These are phyloP conservation scores for Narcine bancroftii DNA, from an alignment of 2,113 vertebrate genomes.

Conservation along the genomic window DNA sequence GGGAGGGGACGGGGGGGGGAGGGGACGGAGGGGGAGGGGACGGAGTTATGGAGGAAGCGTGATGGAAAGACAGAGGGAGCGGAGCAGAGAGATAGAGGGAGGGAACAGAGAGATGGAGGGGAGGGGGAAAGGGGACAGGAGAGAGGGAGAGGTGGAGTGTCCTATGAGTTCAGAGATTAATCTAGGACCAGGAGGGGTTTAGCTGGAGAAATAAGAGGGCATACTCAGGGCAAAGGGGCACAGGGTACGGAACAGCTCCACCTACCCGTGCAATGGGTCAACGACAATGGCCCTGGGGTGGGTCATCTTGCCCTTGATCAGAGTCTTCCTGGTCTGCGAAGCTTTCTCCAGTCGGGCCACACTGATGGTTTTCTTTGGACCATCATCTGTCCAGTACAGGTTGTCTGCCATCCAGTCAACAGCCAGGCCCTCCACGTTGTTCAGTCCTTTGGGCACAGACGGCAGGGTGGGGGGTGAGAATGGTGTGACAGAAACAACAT, in stretches of 20 bases:
- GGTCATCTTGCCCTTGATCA: conserved; percentile 92
- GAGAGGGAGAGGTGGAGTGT: neutral
- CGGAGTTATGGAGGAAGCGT: too few species aligned
- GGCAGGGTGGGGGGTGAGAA: too few species aligned
- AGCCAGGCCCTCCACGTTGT: conserved; percentile 88
- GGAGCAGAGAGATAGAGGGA: too few species aligned
- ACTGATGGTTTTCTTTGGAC: conserved; percentile 90
- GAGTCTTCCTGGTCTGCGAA: conserved; percentile 81
- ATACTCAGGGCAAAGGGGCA: too few species aligned
- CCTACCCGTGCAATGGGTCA: conserved; percentile 85
- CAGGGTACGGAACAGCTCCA: neutral
- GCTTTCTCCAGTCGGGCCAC: conserved; percentile 91
- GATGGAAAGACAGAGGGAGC: too few species aligned
- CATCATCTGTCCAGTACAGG: conserved; percentile 93
- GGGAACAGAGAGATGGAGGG: neutral
- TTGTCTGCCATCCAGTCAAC: conserved; percentile 98
- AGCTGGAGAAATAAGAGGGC: too few species aligned
- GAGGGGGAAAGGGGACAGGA: neutral
- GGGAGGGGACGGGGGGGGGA: too few species aligned
- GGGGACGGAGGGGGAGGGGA: too few species aligned
- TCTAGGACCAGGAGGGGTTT: too few species aligned
- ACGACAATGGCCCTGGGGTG: conserved; percentile 91
- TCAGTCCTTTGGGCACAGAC: conserved; percentile 65
- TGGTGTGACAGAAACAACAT: too few species aligned
- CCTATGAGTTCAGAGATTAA: too few species aligned